phyloP scores from a whole-genome alignment of 2,888 invertebrate species.

The Spilarctia lutea region DNA sequence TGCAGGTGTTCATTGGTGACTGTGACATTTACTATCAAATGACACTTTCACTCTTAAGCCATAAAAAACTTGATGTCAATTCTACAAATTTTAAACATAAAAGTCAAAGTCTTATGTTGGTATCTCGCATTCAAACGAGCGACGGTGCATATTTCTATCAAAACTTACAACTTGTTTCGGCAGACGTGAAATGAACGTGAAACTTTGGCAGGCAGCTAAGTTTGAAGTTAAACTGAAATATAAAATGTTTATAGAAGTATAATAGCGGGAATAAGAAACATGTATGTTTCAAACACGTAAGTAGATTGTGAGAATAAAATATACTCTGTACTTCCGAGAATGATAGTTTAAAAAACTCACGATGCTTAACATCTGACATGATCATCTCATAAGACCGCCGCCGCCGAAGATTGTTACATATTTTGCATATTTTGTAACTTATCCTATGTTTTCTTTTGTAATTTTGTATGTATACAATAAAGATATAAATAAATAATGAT shows the following conservation, averaged over 20 bases:
- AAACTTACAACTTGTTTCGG: slow-evolving; percentile 15
- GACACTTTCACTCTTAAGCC: background rate
- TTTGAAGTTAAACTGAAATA: slow-evolving; percentile 18
- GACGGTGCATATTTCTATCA: slow-evolving; percentile 3
- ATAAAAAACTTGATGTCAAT: background rate
- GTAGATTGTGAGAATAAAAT: background rate
- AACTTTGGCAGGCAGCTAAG: slow-evolving; percentile 27
- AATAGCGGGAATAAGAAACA: slow-evolving; percentile 19
- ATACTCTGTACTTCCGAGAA: too few relatives aligned
- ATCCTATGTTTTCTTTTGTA: too few relatives aligned
- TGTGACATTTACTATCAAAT: background rate
- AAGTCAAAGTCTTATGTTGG: background rate
- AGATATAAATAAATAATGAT: too few relatives aligned
- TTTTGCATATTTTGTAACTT: too few relatives aligned
- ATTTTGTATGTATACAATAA: too few relatives aligned
- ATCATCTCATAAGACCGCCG: too few relatives aligned
- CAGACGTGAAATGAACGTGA: slow-evolving; percentile 18
- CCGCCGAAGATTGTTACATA: too few relatives aligned
- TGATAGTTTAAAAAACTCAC: too few relatives aligned
- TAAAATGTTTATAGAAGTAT: slow-evolving; percentile 23
- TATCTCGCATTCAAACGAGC: slow-evolving; percentile 6
- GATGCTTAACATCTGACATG: too few relatives aligned
- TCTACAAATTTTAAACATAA: background rate
- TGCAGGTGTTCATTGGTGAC: background rate
- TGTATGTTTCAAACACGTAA: slow-evolving; percentile 10